phyloP scores from a whole-genome alignment of 92 coral and sea anemone species.

The Epizoanthus scotinus region DNA sequence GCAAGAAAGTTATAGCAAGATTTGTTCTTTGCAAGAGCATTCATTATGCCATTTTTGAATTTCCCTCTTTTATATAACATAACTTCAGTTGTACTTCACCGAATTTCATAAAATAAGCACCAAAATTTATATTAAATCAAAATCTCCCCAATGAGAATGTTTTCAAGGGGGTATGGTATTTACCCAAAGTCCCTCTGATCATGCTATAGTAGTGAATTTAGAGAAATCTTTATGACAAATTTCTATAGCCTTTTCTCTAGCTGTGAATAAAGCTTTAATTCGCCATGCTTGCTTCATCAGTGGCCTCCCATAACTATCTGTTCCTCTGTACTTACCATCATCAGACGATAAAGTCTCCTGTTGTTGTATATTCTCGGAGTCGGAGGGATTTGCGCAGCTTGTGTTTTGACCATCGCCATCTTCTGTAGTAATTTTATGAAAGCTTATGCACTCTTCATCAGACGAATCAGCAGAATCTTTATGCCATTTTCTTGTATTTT shows the following conservation, averaged over 20 bases:
- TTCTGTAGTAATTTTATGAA: not conserved
- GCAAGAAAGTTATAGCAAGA: too few relatives aligned
- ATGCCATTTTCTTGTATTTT: conserved; percentile 3
- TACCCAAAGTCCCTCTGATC: too few relatives aligned
- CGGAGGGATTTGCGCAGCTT: conserved; percentile 8
- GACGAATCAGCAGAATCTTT: conserved; percentile 16
- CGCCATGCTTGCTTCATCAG: too few relatives aligned
- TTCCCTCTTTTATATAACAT: too few relatives aligned
- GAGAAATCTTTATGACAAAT: too few relatives aligned
- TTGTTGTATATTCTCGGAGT: conserved; percentile 11
- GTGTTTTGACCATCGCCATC: too few relatives aligned
- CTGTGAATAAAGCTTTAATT: too few relatives aligned
- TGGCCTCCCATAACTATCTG: conserved; percentile 3
- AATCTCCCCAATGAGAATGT: not conserved
- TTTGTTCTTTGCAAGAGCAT: too few relatives aligned
- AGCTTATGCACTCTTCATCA: not conserved
- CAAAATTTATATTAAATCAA: not conserved
- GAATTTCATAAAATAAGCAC: not conserved
- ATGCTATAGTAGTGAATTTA: too few relatives aligned
- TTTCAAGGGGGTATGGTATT: not conserved
- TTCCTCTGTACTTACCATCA: conserved; percentile 3
- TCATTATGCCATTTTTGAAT: too few relatives aligned
- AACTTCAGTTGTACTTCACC: too few relatives aligned
- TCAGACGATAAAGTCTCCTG: conserved; percentile 10
- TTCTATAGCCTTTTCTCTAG: too few relatives aligned